Evolutionary conservation across 2,888 invertebrate genomes (phyloP).

Genomic region (Bombylius discolor): DNA sequence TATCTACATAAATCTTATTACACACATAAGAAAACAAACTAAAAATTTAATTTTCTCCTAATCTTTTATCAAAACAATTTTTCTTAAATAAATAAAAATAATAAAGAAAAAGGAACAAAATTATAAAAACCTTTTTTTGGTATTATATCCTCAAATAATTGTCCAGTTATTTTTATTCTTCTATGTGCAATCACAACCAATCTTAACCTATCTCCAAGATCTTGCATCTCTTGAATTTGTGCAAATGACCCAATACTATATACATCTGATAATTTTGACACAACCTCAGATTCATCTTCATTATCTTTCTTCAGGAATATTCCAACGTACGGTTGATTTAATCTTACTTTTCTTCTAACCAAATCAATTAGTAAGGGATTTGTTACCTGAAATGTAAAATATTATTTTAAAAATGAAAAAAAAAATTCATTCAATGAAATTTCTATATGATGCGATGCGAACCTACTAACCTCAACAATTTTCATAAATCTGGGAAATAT

Average conservation of each 20-base stretch:
- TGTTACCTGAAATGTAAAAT: slow-evolving; percentile 47
- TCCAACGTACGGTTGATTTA: slow-evolving; percentile 95
- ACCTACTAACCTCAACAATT: slow-evolving; percentile 65
- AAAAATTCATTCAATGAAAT: too few species aligned
- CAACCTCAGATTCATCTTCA: slow-evolving; percentile 76
- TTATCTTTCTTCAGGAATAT: slow-evolving; percentile 89
- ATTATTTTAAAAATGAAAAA: too few species aligned
- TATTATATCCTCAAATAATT: slow-evolving; percentile 59
- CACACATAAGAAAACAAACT: too few species aligned
- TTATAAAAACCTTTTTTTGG: slow-evolving; percentile 8
- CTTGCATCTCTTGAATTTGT: slow-evolving; percentile 95
- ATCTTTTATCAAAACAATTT: too few species aligned
- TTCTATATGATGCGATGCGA: too few species aligned
- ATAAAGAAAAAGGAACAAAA: too few species aligned
- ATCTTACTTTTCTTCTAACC: slow-evolving; percentile 80
- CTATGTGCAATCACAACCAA: slow-evolving; percentile 93
- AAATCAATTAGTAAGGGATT: slow-evolving; percentile 80
- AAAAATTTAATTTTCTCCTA: too few species aligned
- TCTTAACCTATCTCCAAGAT: slow-evolving; percentile 76
- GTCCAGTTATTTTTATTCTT: slow-evolving; percentile 67
- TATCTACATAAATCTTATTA: too few species aligned
- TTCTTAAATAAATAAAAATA: too few species aligned
- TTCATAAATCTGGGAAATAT: slow-evolving; percentile 98
- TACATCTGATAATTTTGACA: slow-evolving; percentile 71
- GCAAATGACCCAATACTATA: slow-evolving; percentile 91